phyloP scores from a whole-genome alignment of 2,113 vertebrate species.

The Hymenochirus boettgeri region DNA sequence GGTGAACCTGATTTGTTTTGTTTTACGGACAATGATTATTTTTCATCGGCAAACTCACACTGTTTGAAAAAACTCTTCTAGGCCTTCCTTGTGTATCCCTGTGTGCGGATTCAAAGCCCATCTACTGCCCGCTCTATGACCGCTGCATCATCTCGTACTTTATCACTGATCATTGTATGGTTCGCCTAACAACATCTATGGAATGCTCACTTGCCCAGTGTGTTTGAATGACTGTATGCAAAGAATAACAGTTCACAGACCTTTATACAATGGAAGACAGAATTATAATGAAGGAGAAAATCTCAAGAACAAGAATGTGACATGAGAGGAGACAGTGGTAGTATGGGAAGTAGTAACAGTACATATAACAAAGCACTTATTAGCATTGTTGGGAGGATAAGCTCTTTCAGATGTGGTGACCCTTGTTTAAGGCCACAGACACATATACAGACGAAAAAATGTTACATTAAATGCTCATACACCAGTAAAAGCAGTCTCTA shows the following conservation, averaged over 20 bases:
- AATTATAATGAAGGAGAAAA: conserved; percentile 32
- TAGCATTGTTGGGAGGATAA: too few relatives aligned
- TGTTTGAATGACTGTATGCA: neutral
- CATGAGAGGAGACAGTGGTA: conserved; percentile 13
- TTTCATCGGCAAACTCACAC: neutral
- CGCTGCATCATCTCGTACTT: neutral
- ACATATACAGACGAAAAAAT: too few relatives aligned
- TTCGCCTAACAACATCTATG: neutral
- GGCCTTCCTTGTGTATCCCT: neutral
- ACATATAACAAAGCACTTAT: too few relatives aligned
- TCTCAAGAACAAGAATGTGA: conserved; percentile 7
- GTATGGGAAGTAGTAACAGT: neutral
- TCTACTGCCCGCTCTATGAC: neutral
- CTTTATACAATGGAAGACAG: neutral
- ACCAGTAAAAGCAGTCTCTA: too few relatives aligned
- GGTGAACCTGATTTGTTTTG: neutral
- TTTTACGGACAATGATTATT: neutral
- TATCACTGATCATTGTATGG: neutral
- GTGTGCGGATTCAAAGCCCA: neutral
- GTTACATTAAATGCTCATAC: too few relatives aligned
- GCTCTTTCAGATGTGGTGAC: too few relatives aligned
- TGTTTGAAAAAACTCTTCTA: neutral
- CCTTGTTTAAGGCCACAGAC: too few relatives aligned
- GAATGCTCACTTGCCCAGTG: neutral
- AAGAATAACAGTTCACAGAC: neutral